Conservation (phyloP, 2,888 invertebrate genomes). For the Synanthedon tipuliformis region DNA sequence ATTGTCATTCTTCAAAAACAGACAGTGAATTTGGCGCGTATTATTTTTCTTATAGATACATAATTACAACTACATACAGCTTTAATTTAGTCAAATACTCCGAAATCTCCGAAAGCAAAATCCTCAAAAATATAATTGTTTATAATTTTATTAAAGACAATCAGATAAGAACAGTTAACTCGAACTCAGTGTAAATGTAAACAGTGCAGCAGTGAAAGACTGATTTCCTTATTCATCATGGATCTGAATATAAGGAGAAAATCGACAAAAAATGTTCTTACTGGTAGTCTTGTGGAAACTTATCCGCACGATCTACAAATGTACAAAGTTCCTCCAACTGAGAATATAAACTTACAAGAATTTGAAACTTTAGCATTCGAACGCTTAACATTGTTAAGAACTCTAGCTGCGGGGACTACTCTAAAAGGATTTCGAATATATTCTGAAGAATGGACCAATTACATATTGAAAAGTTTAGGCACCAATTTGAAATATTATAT, state of each 20-base stretch:
- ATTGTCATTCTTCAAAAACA: too few relatives aligned
- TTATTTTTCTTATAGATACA: too few relatives aligned
- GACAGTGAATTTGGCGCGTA: too few relatives aligned
- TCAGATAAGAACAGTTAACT: too few relatives aligned
- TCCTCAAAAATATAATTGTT: too few relatives aligned
- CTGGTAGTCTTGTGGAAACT: slow-evolving; percentile 59
- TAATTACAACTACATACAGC: too few relatives aligned
- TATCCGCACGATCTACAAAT: slow-evolving; percentile 84
- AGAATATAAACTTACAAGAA: slow-evolving; percentile 81
- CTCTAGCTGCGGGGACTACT: slow-evolving; percentile 78
- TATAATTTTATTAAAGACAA: too few relatives aligned
- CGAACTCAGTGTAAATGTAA: too few relatives aligned
- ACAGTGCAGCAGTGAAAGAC: neutral
- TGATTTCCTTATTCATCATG: slow-evolving; percentile 21
- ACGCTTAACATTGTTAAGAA: slow-evolving; percentile 81
- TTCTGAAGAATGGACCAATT: slow-evolving; percentile 76
- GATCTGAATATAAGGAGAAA: slow-evolving; percentile 59
- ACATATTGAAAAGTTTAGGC: slow-evolving; percentile 73
- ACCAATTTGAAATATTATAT: slow-evolving; percentile 75
- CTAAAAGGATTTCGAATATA: slow-evolving; percentile 71
- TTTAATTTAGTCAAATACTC: too few relatives aligned
- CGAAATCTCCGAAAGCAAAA: too few relatives aligned
- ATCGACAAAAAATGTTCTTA: slow-evolving; percentile 34
- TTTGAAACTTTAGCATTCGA: slow-evolving; percentile 91
- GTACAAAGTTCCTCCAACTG: slow-evolving; percentile 80